These are phyloP conservation scores for Bufo gargarizans DNA, from an alignment of 2,113 vertebrate genomes.

Conservation along the genomic window DNA sequence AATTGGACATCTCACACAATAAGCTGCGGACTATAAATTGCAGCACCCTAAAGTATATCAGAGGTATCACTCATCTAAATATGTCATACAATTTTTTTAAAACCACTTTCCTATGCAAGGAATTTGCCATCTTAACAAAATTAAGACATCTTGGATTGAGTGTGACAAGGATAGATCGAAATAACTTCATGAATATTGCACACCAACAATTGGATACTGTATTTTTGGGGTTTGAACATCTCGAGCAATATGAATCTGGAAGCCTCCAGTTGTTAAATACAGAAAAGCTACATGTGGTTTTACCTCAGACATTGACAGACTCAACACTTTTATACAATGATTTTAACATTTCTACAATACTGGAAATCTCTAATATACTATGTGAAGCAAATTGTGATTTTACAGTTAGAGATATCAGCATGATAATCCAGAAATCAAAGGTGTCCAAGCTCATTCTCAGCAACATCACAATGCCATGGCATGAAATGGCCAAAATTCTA, in stretches of 20 bases:
- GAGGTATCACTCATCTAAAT: conserved; percentile 75
- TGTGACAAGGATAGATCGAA: conserved; percentile 66
- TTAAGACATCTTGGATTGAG: conserved; percentile 79
- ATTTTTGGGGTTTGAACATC: conserved; percentile 72
- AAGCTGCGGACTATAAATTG: conserved; percentile 72
- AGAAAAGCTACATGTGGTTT: conserved; percentile 71
- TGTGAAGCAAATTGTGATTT: conserved; percentile 44
- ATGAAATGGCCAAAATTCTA: conserved; percentile 63
- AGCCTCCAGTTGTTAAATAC: conserved; percentile 73
- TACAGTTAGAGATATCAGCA: conserved; percentile 43
- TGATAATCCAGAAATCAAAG: conserved; percentile 55
- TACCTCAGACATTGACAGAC: conserved; percentile 56
- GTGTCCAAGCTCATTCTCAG: conserved; percentile 72
- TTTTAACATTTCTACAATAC: conserved; percentile 65
- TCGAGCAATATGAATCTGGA: conserved; percentile 69
- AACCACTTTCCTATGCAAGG: conserved; percentile 73
- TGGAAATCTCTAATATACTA: conserved; percentile 72
- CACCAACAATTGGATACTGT: conserved; percentile 69
- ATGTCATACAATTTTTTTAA: conserved; percentile 79
- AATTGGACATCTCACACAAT: conserved; percentile 87
- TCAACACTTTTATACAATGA: conserved; percentile 70
- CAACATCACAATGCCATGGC: conserved; percentile 72
- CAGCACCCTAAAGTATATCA: conserved; percentile 48
- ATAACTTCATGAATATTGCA: conserved; percentile 71
- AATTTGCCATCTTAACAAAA: conserved; percentile 71